Percentiles rank a stretch among this genome's conserved stretches.
Conservation (phyloP, 2,888 invertebrate species). For the Limenitis camilla region DNA sequence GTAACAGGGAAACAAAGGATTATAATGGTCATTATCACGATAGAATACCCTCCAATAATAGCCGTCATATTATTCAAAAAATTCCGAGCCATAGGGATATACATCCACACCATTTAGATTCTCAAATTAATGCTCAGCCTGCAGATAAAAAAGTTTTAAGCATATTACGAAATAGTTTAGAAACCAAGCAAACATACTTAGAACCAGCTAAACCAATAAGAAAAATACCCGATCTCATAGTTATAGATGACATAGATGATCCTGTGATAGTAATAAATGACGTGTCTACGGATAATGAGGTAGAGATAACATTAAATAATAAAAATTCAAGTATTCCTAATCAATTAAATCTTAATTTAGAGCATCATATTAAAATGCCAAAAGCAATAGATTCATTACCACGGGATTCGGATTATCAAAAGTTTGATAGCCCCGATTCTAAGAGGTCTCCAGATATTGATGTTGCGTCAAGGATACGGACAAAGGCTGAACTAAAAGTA, state of each 20-base stretch:
- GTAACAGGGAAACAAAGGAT: constrained; percentile 47
- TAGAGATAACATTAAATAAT: constrained; percentile 34
- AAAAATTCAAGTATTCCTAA: constrained; percentile 31
- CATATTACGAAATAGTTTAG: constrained; percentile 81
- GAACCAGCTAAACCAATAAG: constrained; percentile 71
- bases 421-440: constrained; percentile 41
- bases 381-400: constrained; percentile 80
- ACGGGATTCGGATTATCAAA: constrained; percentile 62
- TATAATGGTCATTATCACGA: constrained; percentile 55
- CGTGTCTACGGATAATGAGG: constrained; percentile 55
- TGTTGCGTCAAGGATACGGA: constrained; percentile 84
- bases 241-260: constrained; percentile 67
- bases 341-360: constrained; percentile 35
- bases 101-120: constrained; percentile 47
- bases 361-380: constrained; percentile 77
- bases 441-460: constrained; percentile 65
- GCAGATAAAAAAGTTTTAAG: constrained; percentile 83
- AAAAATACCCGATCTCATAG: constrained; percentile 63
- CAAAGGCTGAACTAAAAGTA: constrained; percentile 88
- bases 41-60: constrained; percentile 42
- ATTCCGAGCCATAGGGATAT: constrained; percentile 55
- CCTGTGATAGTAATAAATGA: constrained; percentile 67
- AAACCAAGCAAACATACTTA: constrained; percentile 74
- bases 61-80: constrained; percentile 59
- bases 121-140: constrained; percentile 57